These are phyloP conservation scores for Eupithecia subumbrata DNA, from an alignment of 2,888 invertebrate genomes.

Conservation along the genomic window DNA sequence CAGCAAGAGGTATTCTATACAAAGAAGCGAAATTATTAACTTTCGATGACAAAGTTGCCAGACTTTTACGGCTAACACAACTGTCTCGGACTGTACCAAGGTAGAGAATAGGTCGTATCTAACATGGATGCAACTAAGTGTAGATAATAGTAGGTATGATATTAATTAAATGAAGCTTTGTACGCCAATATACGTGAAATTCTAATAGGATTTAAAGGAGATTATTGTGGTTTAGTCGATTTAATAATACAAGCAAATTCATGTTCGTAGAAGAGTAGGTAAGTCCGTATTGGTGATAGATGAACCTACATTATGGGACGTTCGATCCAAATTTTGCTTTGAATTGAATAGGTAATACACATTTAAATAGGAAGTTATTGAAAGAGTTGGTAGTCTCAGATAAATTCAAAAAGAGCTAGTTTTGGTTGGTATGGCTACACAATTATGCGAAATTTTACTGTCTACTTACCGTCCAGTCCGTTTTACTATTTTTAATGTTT, in stretches of 20 bases:
- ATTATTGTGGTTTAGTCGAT: neutral
- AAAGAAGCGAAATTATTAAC: too few relatives aligned
- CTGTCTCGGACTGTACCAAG: neutral
- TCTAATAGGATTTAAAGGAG: conserved; percentile 8
- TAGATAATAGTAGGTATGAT: neutral
- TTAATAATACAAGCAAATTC: neutral
- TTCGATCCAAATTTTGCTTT: neutral
- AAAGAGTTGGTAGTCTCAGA: too few relatives aligned
- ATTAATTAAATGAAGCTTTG: conserved; percentile 4
- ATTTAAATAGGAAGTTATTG: too few relatives aligned
- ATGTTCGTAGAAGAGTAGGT: neutral
- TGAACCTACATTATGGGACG: neutral
- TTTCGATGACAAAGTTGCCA: neutral
- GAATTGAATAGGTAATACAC: too few relatives aligned
- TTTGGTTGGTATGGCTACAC: too few relatives aligned
- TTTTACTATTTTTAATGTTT: too few relatives aligned
- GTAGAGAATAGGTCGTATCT: neutral
- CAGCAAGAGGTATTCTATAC: too few relatives aligned
- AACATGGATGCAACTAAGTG: neutral
- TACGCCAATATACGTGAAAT: neutral
- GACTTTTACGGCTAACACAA: neutral
- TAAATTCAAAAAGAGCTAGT: too few relatives aligned
- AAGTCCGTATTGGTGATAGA: neutral
- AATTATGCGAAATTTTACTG: too few relatives aligned
- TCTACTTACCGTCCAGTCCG: too few relatives aligned